Percentiles rank a stretch among this genome's conserved stretches.
These are phyloP conservation scores for Hypsopygia costalis DNA, from an alignment of 2,888 invertebrate genomes.

Conservation along the genomic window DNA sequence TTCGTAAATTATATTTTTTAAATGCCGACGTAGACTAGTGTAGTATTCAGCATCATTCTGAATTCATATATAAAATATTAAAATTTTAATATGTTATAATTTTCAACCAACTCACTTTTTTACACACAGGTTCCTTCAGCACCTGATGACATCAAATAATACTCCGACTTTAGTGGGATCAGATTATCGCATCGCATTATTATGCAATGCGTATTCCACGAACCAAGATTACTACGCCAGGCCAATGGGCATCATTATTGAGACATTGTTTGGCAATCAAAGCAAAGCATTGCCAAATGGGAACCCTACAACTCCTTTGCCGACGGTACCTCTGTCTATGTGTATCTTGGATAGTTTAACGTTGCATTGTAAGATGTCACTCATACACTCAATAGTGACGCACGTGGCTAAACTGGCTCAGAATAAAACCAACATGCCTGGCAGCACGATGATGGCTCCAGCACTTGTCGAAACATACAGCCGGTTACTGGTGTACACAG, in stretches of 20 bases:
- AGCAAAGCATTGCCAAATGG: conserved; percentile 75
- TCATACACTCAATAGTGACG: conserved; percentile 90
- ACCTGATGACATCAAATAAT: conserved; percentile 87
- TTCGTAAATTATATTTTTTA: too few species aligned
- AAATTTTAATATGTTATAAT: too few species aligned
- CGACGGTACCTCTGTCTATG: conserved; percentile 94
- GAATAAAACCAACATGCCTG: conserved; percentile 89
- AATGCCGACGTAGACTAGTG: too few species aligned
- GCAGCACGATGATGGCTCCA: conserved; percentile 85
- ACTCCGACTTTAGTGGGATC: conserved; percentile 87
- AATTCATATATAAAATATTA: too few species aligned
- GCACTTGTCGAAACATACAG: conserved; percentile 97
- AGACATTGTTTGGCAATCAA: conserved; percentile 88
- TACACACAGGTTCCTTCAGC: conserved; percentile 88
- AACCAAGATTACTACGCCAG: conserved; percentile 94
- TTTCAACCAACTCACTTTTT: too few species aligned
- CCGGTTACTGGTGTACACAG: conserved; percentile 94
- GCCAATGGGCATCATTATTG: conserved; percentile 95
- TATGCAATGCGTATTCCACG: conserved; percentile 97
- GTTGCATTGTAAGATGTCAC: conserved; percentile 96
- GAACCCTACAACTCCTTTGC: conserved; percentile 80
- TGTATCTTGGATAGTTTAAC: conserved; percentile 95
- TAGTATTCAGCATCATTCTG: too few species aligned
- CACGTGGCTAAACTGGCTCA: conserved; percentile 95
- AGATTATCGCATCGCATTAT: conserved; percentile 93